phyloP scores from a whole-genome alignment of 2,797 vertebrate species.

The Bufotes viridis region DNA sequence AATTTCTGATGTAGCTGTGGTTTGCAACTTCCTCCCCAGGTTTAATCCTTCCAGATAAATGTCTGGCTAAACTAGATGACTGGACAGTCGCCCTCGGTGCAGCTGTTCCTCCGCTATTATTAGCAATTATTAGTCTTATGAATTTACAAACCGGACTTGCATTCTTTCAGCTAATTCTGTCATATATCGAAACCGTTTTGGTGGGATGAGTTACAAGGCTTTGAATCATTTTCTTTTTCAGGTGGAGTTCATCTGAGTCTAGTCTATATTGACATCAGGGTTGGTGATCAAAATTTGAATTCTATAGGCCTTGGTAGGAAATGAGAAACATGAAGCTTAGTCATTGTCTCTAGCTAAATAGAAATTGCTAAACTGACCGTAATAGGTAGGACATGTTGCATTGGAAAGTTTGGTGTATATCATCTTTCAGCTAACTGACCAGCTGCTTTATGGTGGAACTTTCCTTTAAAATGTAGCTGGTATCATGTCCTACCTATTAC shows the following conservation, averaged over 20 bases:
- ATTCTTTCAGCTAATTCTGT: slow-evolving; percentile 37
- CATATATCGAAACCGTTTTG: slow-evolving; percentile 8
- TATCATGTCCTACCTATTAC: too few species aligned
- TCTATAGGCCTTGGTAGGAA: background rate
- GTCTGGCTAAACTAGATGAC: slow-evolving; percentile 9
- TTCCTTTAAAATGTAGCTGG: background rate
- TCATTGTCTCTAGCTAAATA: background rate
- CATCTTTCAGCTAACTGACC: too few species aligned
- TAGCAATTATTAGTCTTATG: slow-evolving; percentile 22
- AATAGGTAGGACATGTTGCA: too few species aligned
- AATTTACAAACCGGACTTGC: slow-evolving; percentile 28
- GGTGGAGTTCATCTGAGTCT: background rate
- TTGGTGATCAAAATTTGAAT: background rate
- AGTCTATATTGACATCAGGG: background rate
- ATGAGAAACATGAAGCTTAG: background rate
- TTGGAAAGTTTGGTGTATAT: too few species aligned
- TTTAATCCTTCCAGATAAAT: background rate
- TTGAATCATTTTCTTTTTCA: slow-evolving; percentile 1
- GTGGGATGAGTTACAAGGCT: background rate
- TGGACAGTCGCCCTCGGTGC: background rate
- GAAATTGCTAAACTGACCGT: too few species aligned
- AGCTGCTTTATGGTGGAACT: background rate
- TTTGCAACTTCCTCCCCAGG: background rate
- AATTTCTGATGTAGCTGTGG: background rate
- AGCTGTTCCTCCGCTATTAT: slow-evolving; percentile 46